phyloP scores from a whole-genome alignment of 2,797 vertebrate genomes.

The Chrosomus eos region DNA sequence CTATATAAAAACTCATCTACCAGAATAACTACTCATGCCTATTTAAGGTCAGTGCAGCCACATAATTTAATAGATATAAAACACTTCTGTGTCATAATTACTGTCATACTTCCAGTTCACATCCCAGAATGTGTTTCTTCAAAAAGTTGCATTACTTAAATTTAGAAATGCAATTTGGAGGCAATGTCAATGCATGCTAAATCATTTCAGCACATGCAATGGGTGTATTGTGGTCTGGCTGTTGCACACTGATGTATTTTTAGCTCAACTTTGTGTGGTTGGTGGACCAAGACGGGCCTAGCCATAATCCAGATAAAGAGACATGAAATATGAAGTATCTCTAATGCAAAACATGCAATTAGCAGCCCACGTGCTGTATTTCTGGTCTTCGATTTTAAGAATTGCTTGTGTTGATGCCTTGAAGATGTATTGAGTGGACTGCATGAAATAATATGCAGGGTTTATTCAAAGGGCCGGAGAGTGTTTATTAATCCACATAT shows the following conservation, averaged over 20 bases:
- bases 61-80: conserved; percentile 1
- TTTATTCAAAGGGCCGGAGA: conserved; percentile 68
- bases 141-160: conserved; percentile 60
- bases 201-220: conserved; percentile 72
- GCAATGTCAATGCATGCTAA: conserved; percentile 64
- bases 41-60: not conserved
- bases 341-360: conserved; percentile 71
- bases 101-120: not conserved
- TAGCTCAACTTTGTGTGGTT: conserved; percentile 65
- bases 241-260: conserved; percentile 70
- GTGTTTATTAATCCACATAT: conserved; percentile 77
- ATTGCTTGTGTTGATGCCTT: conserved; percentile 56
- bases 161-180: conserved; percentile 44
- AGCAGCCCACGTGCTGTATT: conserved; percentile 49
- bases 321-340: conserved; percentile 74
- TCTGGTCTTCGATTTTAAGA: conserved; percentile 60
- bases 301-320: conserved; percentile 74
- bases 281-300: conserved; percentile 53
- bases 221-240: conserved; percentile 64
- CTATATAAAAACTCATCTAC: not conserved
- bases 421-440: conserved; percentile 66
- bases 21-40: not conserved
- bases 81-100: not conserved
- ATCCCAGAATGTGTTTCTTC: not conserved
- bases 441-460: conserved; percentile 60